Base-by-base conservation (phyloP, 1,140 invertebrate species). In the Drosophila elegans region DNA sequence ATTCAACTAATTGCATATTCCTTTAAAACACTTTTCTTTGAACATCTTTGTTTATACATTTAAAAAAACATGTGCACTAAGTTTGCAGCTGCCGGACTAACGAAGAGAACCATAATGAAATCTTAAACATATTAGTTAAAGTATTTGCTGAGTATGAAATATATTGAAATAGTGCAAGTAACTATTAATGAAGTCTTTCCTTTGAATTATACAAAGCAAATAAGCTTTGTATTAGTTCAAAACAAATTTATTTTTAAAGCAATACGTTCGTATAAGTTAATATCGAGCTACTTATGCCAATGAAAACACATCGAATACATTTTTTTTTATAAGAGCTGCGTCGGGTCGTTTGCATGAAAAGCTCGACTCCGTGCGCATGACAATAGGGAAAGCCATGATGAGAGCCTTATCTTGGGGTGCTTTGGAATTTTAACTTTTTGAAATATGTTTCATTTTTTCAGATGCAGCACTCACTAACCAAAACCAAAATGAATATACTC, bases 361-460 rank as follows among this genome's bases (percentile, higher is more conserved):
- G 80, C 80, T 82, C 41, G n/a, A 9, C 7, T n/a, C 32, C 13
- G 10, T 80, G 77, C 77, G 77, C 77, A 80, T 62, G 77, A 2
- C 56, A 38, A 11, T 11, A 32, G 16, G 42, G 32, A n/a, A 21
- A 57, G 21, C 6, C 10, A 7, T 1, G 12, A 25, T n/a, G 32
- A 29, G n/a, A 12, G 12, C 11, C 13, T n/a, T 56, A 10, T 5
- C 12, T 4, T 10, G 25, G 4, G 34, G n/a, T 25, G n/a, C 12
- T 52, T 41, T 42, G 0, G 25, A 59, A 32, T 7, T 7, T 32
- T 32, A 7, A 32, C 29, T 32, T 6, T 32, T 3, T 32, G 29
- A 32, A 32, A 32, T 32, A 1, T 5, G 29, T 32, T 32, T 32
- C 5, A 5, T 32, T 21, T 21, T 21, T 21, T 21, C 1, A 21